phyloP scores from a whole-genome alignment of 2,888 invertebrate species.

The Atrina japonica region DNA sequence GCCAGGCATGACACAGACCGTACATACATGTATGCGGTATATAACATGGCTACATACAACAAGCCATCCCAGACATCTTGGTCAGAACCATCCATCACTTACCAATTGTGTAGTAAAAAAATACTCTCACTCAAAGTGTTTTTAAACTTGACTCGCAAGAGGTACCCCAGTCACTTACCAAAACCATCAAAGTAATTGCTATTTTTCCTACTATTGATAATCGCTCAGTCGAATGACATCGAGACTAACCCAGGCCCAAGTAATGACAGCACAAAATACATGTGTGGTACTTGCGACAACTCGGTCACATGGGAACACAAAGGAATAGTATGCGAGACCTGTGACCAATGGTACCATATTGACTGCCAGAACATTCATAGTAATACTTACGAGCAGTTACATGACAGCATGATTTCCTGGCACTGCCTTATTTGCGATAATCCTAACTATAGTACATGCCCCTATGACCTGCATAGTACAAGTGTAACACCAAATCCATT shows the following conservation, averaged over 20 bases:
- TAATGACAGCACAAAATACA: constrained; percentile 20
- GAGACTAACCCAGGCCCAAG: constrained; percentile 21
- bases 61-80: too few species aligned
- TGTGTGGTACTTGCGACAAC: constrained; percentile 15
- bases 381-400: constrained; percentile 2
- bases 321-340: not conserved
- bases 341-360: constrained; percentile 21
- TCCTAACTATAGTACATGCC: constrained; percentile 15
- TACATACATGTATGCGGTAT: too few species aligned
- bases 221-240: constrained; percentile 12
- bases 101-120: not conserved
- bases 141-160: constrained; percentile 3
- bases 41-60: constrained; percentile 4
- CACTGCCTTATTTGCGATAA: constrained; percentile 1
- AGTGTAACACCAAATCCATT: not conserved
- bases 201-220: constrained; percentile 1
- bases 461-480: not conserved
- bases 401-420: constrained; percentile 21
- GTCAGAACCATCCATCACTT: too few species aligned
- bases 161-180: constrained; percentile 5
- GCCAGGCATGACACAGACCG: not conserved
- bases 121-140: constrained; percentile 10
- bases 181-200: not conserved
- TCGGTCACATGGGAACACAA: constrained; percentile 22
- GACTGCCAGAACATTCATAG: constrained; percentile 18